phyloP scores from a whole-genome alignment of 2,113 vertebrate genomes.

The Lepisosteus osseus region DNA sequence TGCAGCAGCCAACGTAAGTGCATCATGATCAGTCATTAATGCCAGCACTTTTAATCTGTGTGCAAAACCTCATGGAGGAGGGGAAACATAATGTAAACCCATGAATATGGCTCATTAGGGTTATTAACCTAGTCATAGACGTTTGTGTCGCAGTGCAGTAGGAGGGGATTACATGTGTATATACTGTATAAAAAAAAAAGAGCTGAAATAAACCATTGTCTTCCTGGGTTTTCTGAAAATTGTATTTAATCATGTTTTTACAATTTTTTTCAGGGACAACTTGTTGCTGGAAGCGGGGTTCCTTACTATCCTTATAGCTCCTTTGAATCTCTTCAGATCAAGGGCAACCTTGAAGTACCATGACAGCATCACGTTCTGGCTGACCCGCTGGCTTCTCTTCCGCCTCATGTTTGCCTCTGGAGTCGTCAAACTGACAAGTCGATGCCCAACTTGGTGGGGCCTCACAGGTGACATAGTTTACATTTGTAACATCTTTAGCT shows the following conservation, averaged over 20 bases:
- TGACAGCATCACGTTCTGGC: constrained; percentile 79
- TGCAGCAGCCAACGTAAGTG: too few relatives aligned
- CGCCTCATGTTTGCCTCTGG: constrained; percentile 93
- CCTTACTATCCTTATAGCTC: constrained; percentile 81
- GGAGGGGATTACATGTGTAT: too few relatives aligned
- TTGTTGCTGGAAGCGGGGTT: constrained; percentile 86
- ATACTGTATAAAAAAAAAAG: too few relatives aligned
- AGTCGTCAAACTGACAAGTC: constrained; percentile 88
- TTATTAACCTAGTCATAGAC: too few relatives aligned
- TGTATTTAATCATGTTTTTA: not conserved
- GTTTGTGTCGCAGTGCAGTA: too few relatives aligned
- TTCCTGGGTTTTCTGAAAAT: not conserved
- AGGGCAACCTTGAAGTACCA: constrained; percentile 49
- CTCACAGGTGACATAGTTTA: constrained; percentile 73
- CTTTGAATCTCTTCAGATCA: constrained; percentile 58
- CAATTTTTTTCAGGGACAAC: constrained; percentile 72
- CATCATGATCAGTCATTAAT: too few relatives aligned
- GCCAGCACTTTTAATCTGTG: too few relatives aligned
- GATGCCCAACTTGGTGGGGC: constrained; percentile 94
- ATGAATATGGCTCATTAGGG: too few relatives aligned
- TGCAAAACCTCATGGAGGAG: too few relatives aligned
- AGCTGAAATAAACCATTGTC: too few relatives aligned
- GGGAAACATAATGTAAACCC: too few relatives aligned
- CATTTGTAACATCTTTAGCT: too few relatives aligned
- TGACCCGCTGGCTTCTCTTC: constrained; percentile 88